Percentiles rank a stretch among this genome's conserved stretches.
Evolutionary conservation across 2,888 invertebrate genomes (phyloP).

Genomic region (Melanophora roralis): DNA sequence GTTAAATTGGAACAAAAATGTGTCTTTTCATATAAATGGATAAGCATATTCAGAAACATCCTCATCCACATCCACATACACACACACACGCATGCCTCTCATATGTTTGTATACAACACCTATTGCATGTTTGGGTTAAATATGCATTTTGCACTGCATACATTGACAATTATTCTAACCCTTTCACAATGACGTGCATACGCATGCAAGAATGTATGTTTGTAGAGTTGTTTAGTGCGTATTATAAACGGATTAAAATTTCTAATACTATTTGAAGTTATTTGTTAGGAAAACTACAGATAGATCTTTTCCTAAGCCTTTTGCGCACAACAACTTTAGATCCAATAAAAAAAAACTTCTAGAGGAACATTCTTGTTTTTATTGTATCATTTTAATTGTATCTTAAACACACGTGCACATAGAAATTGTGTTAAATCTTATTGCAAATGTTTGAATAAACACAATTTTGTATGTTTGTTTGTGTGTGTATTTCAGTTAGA

Average conservation of each 20-base stretch:
- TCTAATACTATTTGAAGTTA: conserved; percentile 67
- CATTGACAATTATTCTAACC: neutral
- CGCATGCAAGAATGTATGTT: neutral
- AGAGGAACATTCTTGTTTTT: neutral
- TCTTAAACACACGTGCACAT: conserved; percentile 11
- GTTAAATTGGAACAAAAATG: conserved; percentile 52
- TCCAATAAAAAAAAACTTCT: neutral
- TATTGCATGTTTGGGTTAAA: neutral
- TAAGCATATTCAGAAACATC: conserved; percentile 23
- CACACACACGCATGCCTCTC: conserved; percentile 44
- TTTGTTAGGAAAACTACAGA: conserved; percentile 58
- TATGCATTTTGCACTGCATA: conserved; percentile 21
- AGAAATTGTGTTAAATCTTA: conserved; percentile 28
- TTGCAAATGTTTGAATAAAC: neutral
- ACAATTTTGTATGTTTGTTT: too few relatives aligned
- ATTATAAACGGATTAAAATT: conserved; percentile 76
- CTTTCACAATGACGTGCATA: conserved; percentile 33
- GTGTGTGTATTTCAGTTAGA: neutral
- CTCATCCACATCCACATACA: conserved; percentile 46
- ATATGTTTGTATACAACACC: conserved; percentile 46
- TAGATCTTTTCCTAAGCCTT: conserved; percentile 47
- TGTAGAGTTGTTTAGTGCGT: conserved; percentile 66
- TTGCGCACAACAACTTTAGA: neutral
- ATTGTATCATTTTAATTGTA: conserved; percentile 26
- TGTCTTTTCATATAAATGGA: conserved; percentile 46